These are phyloP conservation scores for Theristus sp. DNA, from an alignment of 2,888 invertebrate species.

Conservation along the genomic window DNA sequence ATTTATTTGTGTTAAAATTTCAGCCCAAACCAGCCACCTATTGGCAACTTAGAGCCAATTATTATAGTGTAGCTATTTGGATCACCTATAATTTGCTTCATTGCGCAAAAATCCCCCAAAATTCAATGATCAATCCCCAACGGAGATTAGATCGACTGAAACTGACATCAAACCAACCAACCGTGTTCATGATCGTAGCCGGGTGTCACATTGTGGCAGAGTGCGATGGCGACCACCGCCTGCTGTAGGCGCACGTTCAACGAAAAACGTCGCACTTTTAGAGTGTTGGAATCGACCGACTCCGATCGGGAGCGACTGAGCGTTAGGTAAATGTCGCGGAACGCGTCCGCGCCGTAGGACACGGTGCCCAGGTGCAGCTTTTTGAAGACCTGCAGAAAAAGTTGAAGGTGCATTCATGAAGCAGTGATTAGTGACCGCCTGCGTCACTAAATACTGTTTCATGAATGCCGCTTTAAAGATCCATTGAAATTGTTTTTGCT, in stretches of 20 bases:
- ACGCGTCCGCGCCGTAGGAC: conserved; percentile 64
- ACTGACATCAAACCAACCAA: too few species aligned
- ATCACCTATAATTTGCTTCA: too few species aligned
- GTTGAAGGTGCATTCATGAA: too few species aligned
- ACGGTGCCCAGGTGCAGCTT: conserved; percentile 82
- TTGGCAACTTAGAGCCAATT: too few species aligned
- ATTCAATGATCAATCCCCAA: too few species aligned
- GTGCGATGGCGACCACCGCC: conserved; percentile 71
- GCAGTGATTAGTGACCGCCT: neutral
- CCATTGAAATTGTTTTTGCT: too few species aligned
- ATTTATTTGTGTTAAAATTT: too few species aligned
- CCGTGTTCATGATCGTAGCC: conserved; percentile 23
- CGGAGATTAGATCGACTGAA: too few species aligned
- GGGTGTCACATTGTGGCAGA: conserved; percentile 95
- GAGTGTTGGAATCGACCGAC: neutral
- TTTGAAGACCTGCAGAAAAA: conserved; percentile 50
- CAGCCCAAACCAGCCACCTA: too few species aligned
- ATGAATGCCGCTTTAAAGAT: too few species aligned
- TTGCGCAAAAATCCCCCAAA: too few species aligned
- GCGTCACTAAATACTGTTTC: neutral
- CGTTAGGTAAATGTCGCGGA: conserved; percentile 45
- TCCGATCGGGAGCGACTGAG: neutral
- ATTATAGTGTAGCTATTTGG: too few species aligned
- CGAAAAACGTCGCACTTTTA: neutral
- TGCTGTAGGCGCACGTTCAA: neutral